These are phyloP conservation scores for Halcyon leucocephala DNA, from an alignment of 2,797 vertebrate genomes.

Conservation along the genomic window DNA sequence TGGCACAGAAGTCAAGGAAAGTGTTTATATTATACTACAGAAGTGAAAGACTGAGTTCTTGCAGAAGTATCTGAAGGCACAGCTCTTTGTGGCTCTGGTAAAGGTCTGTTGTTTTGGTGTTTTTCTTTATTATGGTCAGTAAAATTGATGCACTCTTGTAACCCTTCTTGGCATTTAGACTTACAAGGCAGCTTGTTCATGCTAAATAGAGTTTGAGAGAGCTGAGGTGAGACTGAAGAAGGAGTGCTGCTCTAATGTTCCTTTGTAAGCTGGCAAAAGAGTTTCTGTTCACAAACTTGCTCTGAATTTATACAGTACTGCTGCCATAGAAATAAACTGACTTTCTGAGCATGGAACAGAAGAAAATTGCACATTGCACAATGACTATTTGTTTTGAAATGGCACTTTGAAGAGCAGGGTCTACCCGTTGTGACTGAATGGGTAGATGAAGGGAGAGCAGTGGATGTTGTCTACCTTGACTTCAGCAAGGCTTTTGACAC, in stretches of 20 bases:
- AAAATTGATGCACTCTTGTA: background rate
- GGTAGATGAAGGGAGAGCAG: too few relatives aligned
- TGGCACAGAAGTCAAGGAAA: background rate
- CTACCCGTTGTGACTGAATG: too few relatives aligned
- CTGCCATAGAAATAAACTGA: background rate
- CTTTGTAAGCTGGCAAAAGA: background rate
- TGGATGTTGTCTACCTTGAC: too few relatives aligned
- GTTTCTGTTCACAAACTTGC: background rate
- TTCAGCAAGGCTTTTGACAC: too few relatives aligned
- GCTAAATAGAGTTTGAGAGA: background rate
- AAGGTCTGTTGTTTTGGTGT: background rate
- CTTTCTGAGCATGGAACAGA: background rate
- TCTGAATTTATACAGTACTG: background rate
- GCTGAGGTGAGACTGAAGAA: accelerated
- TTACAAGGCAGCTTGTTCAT: background rate
- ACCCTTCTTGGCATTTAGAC: accelerated
- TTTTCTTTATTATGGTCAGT: background rate
- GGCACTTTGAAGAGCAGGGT: background rate
- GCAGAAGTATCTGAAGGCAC: background rate
- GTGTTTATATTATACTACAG: background rate
- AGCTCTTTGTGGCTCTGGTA: background rate
- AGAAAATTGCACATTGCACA: background rate
- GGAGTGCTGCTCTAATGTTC: background rate
- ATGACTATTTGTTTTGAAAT: background rate
- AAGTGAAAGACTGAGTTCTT: background rate